Percentiles rank a stretch among this genome's conserved stretches.
These are phyloP conservation scores for Camponotus vicinus DNA, from an alignment of 1,140 invertebrate genomes.

Conservation along the genomic window DNA sequence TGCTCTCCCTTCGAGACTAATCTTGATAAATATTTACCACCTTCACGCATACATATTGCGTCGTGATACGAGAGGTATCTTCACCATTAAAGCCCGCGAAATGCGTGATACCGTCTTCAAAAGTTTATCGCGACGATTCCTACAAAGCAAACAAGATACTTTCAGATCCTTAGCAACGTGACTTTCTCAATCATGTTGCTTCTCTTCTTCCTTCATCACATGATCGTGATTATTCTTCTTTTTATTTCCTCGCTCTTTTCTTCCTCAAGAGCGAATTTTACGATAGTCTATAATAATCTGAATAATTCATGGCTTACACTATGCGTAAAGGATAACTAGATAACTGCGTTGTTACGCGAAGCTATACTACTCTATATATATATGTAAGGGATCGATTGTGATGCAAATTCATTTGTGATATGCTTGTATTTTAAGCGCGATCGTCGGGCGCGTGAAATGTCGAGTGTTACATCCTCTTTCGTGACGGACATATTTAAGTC, in stretches of 20 bases:
- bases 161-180: constrained; percentile 17
- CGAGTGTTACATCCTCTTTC: not conserved
- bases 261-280: constrained; percentile 14
- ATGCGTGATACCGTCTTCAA: constrained; percentile 25
- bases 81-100: constrained; percentile 47
- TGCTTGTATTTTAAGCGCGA: not conserved
- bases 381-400: constrained; percentile 39
- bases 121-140: constrained; percentile 44
- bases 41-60: constrained; percentile 66
- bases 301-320: constrained; percentile 45
- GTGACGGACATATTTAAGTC: constrained; percentile 35
- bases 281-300: constrained; percentile 23
- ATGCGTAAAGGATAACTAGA: constrained; percentile 9
- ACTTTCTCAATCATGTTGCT: not conserved
- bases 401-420: constrained; percentile 37
- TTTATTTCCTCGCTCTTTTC: not conserved
- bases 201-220: not conserved
- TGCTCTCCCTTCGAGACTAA: constrained; percentile 70
- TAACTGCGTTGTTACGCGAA: constrained; percentile 38
- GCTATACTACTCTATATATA: constrained; percentile 2
- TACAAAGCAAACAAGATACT: constrained; percentile 57
- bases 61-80: constrained; percentile 10
- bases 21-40: constrained; percentile 83
- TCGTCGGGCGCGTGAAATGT: not conserved
- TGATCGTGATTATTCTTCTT: not conserved